Percentiles rank a stretch among this genome's conserved stretches.
Conservation (phyloP, 2,113 vertebrate genomes). For the Pholis gunnellus region DNA sequence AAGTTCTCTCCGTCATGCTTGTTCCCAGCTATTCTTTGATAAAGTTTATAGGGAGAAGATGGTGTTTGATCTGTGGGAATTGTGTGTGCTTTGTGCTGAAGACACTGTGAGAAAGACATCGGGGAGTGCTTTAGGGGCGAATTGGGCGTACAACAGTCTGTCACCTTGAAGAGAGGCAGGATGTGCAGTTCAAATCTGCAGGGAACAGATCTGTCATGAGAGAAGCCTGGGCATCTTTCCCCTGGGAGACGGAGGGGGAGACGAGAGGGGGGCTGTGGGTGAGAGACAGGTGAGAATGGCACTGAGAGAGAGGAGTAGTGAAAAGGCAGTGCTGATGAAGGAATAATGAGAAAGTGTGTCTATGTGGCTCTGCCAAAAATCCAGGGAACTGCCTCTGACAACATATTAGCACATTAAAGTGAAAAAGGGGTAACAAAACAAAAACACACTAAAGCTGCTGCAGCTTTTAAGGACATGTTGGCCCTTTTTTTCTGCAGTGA, state of each 20-base stretch:
- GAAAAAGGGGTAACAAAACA: constrained; percentile 44
- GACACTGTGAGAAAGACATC: constrained; percentile 36
- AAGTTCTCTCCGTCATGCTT: constrained; percentile 14
- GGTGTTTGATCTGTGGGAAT: constrained; percentile 65
- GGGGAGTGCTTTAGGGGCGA: constrained; percentile 57
- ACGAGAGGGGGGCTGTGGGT: constrained; percentile 26
- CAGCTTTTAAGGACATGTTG: constrained; percentile 73
- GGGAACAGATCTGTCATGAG: constrained; percentile 69
- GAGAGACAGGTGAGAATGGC: constrained; percentile 47
- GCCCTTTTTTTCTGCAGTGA: constrained; percentile 50
- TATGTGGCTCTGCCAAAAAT: constrained; percentile 45
- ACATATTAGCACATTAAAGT: constrained; percentile 73
- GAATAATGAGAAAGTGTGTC: constrained; percentile 53
- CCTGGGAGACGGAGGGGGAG: constrained; percentile 35
- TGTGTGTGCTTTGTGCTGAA: constrained; percentile 45
- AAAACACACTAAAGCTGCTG: constrained; percentile 48
- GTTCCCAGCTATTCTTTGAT: constrained; percentile 62
- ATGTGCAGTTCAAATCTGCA: constrained; percentile 59
- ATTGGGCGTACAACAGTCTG: constrained; percentile 55
- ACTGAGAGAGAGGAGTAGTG: constrained; percentile 9
- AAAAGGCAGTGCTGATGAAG: constrained; percentile 47
- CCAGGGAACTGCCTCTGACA: constrained; percentile 53
- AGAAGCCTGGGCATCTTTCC: constrained; percentile 64
- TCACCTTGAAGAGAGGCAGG: constrained; percentile 68
- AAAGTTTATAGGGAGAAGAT: constrained; percentile 53